These are phyloP conservation scores for Tyto alba DNA, from an alignment of 2,113 vertebrate genomes.

Conservation along the genomic window DNA sequence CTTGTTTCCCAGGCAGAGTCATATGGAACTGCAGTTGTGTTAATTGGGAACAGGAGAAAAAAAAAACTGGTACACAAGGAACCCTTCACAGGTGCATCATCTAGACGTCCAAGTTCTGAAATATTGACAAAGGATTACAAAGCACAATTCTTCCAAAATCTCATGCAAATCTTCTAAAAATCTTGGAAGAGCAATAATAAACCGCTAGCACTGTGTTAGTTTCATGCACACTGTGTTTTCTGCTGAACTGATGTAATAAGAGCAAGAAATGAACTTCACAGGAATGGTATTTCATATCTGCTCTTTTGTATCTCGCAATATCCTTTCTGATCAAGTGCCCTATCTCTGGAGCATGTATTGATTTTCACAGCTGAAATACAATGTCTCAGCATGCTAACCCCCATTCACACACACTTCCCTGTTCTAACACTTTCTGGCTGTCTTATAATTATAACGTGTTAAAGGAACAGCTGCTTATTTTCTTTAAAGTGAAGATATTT, in stretches of 20 bases:
- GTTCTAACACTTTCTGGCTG: conserved; percentile 27
- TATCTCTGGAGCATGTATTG: conserved; percentile 65
- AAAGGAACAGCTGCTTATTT: conserved; percentile 20
- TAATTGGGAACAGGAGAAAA: background rate
- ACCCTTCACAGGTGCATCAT: background rate
- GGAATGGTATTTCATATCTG: conserved; percentile 62
- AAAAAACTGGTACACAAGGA: background rate
- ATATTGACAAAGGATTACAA: background rate
- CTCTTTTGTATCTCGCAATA: conserved; percentile 67
- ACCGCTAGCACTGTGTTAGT: background rate
- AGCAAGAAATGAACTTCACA: conserved; percentile 64
- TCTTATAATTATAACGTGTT: conserved; percentile 59
- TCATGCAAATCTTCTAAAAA: conserved; percentile 20
- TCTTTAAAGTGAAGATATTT: background rate
- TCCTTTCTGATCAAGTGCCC: conserved; percentile 73
- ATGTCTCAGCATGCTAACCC: conserved; percentile 30
- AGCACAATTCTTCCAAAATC: background rate
- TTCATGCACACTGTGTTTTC: conserved; percentile 14
- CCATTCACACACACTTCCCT: conserved; percentile 4
- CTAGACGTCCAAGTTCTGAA: background rate
- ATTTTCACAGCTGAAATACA: conserved; percentile 67
- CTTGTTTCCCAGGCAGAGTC: background rate
- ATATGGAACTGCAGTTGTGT: background rate
- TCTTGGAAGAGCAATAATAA: background rate
- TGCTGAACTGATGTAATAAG: conserved; percentile 60